Conservation (phyloP, 2,113 vertebrate genomes). For the Boleophthalmus pectinirostris region DNA sequence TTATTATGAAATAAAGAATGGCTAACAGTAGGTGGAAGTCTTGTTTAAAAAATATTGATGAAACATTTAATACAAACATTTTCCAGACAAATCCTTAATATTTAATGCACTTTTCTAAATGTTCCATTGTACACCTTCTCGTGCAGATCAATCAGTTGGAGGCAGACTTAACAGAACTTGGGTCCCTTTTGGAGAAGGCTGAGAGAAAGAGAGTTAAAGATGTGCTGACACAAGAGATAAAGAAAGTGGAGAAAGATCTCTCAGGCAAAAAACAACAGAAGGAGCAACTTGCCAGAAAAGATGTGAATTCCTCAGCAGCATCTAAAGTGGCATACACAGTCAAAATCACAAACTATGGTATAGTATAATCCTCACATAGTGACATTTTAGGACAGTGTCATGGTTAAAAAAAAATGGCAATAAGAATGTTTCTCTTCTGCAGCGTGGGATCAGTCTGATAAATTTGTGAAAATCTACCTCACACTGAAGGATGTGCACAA, state of each 20-base stretch:
- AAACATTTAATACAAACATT: neutral
- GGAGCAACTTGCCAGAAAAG: constrained; percentile 75
- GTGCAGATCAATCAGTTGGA: constrained; percentile 82
- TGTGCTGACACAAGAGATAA: constrained; percentile 83
- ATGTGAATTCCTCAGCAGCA: constrained; percentile 72
- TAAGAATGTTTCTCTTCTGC: constrained; percentile 33
- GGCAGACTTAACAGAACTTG: constrained; percentile 87
- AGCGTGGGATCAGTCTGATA: constrained; percentile 98
- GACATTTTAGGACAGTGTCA: neutral
- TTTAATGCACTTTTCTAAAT: neutral
- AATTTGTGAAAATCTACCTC: constrained; percentile 96
- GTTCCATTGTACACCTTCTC: neutral
- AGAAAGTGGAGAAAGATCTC: constrained; percentile 88
- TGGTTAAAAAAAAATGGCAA: neutral
- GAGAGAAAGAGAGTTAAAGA: constrained; percentile 85
- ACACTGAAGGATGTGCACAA: constrained; percentile 89
- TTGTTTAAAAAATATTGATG: neutral
- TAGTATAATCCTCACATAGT: neutral
- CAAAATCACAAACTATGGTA: constrained; percentile 97
- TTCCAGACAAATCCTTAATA: neutral
- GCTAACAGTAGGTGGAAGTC: neutral
- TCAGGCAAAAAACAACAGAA: constrained; percentile 79
- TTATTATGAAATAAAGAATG: neutral
- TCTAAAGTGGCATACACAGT: constrained; percentile 85
- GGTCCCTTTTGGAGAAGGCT: constrained; percentile 78